Evolutionary conservation across 2,888 invertebrate species (phyloP), one percentile per base, ranked within the genome.

Genomic region (Protula sp.): DNA sequence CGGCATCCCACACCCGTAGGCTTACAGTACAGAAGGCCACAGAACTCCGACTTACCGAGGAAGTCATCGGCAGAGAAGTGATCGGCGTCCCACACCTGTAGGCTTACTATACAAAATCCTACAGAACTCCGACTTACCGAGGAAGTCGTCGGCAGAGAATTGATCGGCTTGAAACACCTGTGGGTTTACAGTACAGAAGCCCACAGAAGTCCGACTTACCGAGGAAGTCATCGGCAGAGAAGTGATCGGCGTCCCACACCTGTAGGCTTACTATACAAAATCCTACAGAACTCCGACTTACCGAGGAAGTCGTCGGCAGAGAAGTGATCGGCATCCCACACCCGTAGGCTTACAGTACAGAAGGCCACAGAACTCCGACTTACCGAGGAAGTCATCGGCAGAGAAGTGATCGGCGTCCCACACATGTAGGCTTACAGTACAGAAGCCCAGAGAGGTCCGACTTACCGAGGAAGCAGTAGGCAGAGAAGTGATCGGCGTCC

Each of bases 1-100:
- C 92, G 63, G 88, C 88, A 74, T 94, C 92, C 87, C 92, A 89
- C 22, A 92, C 87, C 82, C 93, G 91, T 2, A 94, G 75, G 57
- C 86, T 85, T n/a, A n/a, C n/a, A n/a, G n/a, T n/a, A n/a, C n/a
- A n/a, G n/a, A n/a, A n/a, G n/a, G n/a, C n/a, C n/a, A n/a, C n/a
- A n/a, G n/a, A n/a, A n/a, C n/a, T n/a, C n/a, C n/a, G n/a, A 38
- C 38, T 64, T 81, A 89, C 91, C 90, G 26, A 94, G 81, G 75
- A 88, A 89, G 71, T 93, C 92, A 74, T 92, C 89, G 0, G 85
- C 82, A 0, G 87, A 86, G 64, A 89, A 84, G 22, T 87, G 85
- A 77, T 92, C 92, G 63, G 88, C 88, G 74, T 94, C 92, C 87
- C 92, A 89, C 22, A 92, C 87, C 82, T 93, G 91, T 2, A 94